Evolutionary conservation across 2,888 invertebrate genomes (phyloP).

Genomic region (Aromia moschata): DNA sequence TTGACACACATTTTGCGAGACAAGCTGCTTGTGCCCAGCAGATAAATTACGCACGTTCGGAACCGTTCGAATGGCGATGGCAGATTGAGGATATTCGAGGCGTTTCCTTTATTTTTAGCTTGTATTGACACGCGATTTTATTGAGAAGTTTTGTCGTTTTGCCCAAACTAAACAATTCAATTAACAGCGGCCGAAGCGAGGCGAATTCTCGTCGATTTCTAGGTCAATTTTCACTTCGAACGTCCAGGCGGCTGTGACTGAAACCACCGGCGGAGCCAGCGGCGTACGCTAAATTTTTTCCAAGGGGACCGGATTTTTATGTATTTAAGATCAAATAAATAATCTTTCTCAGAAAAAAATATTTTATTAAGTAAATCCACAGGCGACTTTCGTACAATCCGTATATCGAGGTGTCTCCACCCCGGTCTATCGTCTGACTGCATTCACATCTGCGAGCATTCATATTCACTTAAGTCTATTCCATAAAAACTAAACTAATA

Average conservation of each 20-base stretch:
- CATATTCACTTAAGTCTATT: too few species aligned
- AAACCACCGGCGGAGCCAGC: too few species aligned
- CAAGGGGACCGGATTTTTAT: too few species aligned
- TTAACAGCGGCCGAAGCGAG: slow-evolving; percentile 3
- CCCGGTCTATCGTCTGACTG: too few species aligned
- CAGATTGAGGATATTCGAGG: neutral
- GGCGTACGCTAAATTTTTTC: too few species aligned
- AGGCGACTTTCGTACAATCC: too few species aligned
- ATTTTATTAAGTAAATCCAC: too few species aligned
- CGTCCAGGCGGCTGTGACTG: neutral
- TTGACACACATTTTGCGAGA: neutral
- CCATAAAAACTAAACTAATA: too few species aligned
- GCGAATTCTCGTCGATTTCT: slow-evolving; percentile 6
- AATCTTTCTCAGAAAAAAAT: too few species aligned
- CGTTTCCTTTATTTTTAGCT: neutral
- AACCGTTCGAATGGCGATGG: neutral
- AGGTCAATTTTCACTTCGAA: slow-evolving; percentile 12
- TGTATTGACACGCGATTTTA: neutral
- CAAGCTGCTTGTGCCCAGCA: neutral
- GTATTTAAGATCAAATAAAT: too few species aligned
- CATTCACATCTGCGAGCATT: too few species aligned
- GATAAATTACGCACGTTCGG: neutral
- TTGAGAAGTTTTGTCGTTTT: neutral
- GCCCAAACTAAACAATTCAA: slow-evolving; percentile 7
- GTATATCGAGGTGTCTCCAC: too few species aligned